phyloP scores from a whole-genome alignment of 2,888 invertebrate genomes.

The Phalangium opilio region DNA sequence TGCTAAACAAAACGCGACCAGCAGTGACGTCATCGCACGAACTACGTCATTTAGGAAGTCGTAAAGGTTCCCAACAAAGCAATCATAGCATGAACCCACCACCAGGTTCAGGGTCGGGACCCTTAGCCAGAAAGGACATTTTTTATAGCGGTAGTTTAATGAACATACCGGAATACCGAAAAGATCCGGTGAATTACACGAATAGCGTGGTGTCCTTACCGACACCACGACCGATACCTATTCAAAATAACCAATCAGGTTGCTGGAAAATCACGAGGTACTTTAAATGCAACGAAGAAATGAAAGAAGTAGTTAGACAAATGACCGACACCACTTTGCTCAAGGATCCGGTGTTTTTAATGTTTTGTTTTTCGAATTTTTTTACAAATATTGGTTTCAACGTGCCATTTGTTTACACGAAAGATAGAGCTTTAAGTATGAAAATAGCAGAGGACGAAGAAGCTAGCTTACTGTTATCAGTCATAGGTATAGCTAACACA shows the following conservation, averaged over 20 bases:
- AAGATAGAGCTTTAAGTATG: constrained; percentile 50
- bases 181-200: constrained; percentile 29
- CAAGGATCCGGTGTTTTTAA: constrained; percentile 65
- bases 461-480: constrained; percentile 55
- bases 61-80: no score
- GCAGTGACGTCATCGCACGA: not conserved
- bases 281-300: constrained; percentile 49
- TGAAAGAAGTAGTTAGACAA: constrained; percentile 41
- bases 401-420: constrained; percentile 75
- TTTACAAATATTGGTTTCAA: constrained; percentile 88
- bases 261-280: constrained; percentile 16
- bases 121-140: constrained; percentile 66
- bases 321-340: constrained; percentile 76
- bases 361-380: constrained; percentile 86
- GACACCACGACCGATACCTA: no score
- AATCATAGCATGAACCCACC: not conserved
- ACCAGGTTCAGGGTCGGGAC: not conserved
- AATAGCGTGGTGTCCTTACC: constrained; percentile 28
- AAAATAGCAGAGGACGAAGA: constrained; percentile 39
- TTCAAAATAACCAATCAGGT: not conserved
- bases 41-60: no score
- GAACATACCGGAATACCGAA: constrained; percentile 35
- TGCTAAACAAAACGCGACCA: constrained; percentile 5
- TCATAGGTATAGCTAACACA: constrained; percentile 75
- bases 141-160: constrained; percentile 67